Evolutionary conservation across 2,888 invertebrate genomes (phyloP).

Genomic region (Vanessa cardui): DNA sequence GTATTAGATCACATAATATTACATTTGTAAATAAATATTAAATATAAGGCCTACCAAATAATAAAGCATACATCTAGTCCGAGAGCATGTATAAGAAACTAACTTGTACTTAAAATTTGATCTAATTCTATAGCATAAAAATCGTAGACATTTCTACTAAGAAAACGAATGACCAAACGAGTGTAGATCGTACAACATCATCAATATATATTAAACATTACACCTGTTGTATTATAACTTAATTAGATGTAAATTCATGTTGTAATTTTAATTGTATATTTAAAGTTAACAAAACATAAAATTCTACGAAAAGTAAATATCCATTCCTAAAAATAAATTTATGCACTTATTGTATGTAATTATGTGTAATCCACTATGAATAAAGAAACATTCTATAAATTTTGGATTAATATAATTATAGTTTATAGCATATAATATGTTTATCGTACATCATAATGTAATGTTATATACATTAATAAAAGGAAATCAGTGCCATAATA

Average conservation of each 20-base stretch:
- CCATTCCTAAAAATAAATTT: not conserved
- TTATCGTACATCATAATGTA: not conserved
- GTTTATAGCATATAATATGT: no score
- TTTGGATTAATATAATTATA: no score
- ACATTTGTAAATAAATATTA: not conserved
- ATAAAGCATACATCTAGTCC: slow-evolving; percentile 8
- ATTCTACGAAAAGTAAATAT: no score
- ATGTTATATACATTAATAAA: slow-evolving; percentile 15
- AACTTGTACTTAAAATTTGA: slow-evolving; percentile 9
- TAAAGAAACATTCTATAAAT: no score
- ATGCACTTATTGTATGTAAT: slow-evolving; percentile 16
- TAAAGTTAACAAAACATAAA: no score
- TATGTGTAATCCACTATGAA: not conserved
- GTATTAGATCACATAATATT: not conserved
- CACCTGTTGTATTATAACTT: no score
- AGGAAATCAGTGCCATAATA: slow-evolving; percentile 26
- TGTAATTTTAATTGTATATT: no score
- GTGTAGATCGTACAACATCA: no score
- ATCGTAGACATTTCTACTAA: not conserved
- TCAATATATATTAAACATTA: no score
- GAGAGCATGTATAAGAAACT: not conserved
- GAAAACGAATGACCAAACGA: no score
- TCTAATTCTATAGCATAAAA: not conserved
- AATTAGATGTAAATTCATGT: no score
- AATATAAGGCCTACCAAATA: slow-evolving; percentile 13